phyloP scores from a whole-genome alignment of 2,888 invertebrate species.

The Mechanitis mazaeus region DNA sequence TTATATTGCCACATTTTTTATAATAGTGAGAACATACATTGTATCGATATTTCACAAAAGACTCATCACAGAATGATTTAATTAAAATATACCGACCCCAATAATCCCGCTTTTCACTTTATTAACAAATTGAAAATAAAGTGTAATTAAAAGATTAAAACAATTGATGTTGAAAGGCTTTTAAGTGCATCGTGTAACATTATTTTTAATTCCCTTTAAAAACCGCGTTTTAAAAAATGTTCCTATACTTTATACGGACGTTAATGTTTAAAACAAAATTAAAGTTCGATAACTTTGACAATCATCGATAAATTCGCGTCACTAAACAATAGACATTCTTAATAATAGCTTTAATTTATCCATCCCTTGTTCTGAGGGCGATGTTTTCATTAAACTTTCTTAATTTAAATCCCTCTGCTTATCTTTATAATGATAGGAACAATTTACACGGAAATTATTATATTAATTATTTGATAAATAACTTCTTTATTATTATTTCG shows the following conservation, averaged over 20 bases:
- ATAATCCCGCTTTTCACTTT: constrained; percentile 14
- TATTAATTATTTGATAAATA: constrained; percentile 2
- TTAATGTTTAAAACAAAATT: too few relatives aligned
- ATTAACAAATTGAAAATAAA: constrained; percentile 17
- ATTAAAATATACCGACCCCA: constrained; percentile 14
- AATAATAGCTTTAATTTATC: constrained; percentile 14
- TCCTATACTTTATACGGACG: too few relatives aligned
- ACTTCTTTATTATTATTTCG: too few relatives aligned
- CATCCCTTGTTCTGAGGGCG: constrained; percentile 14
- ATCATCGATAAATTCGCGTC: constrained; percentile 1
- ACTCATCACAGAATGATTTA: constrained; percentile 6
- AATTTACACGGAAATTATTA: constrained; percentile 27
- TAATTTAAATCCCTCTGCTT: constrained; percentile 47
- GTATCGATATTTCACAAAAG: neutral
- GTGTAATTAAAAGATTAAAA: constrained; percentile 11
- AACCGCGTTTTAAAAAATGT: too few relatives aligned
- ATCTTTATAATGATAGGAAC: constrained; percentile 28
- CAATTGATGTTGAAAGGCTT: constrained; percentile 1
- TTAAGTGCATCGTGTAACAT: constrained; percentile 1
- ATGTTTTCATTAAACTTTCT: constrained; percentile 68
- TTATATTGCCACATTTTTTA: too few relatives aligned
- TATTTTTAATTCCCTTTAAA: too few relatives aligned
- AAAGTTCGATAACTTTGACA: too few relatives aligned
- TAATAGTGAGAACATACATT: too few relatives aligned
- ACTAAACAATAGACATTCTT: constrained; percentile 17